Base-by-base conservation (phyloP, 2,113 vertebrate genomes). In the Lampris incognitus region DNA sequence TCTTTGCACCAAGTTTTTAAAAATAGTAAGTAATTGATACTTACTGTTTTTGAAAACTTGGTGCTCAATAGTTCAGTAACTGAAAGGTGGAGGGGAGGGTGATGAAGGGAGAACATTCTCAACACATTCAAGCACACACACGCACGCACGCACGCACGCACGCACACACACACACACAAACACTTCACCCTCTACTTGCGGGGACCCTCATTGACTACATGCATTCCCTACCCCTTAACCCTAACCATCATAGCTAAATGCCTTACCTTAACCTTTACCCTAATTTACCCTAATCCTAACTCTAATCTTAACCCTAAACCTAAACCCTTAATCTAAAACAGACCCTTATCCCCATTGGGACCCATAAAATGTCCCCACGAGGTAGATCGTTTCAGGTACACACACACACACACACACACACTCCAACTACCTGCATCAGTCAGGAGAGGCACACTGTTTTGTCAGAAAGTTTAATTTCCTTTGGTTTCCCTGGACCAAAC, bases 31-130 rank as follows among this genome's bases (percentile, higher is more conserved):
- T 24, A 24, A 24, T 24, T 24, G 24, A 24, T 24, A 24, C 24
- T 24, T 24, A 63, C 59, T 78, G 86, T 88, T 85, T 79, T 78
- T 89, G 74, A 84, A 79, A 85, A 83, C 84, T 51, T 41, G 10
- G 73, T 57, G 6, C 62, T 58, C 48, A 72, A 76, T 74, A 74
- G 78, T 81, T 76, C 1, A 49, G 74, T 78, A 84, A 84, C 76
- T 81, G 86, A 86, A 82, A 57, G 78, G 74, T 81, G 86, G 84
- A 82, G 54, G 78, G 74, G 50, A 74, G 50, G 10, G 49, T 59
- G 84, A 72, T 88, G 58, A 79, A 55, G 73, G 1, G 40, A 65
- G 38, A 73, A 54, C 40, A 38, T 74, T 84, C 67, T 79, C 38
- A 72, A 40, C 60, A 55, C 50, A 55, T 39, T 58, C 9, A n/a